Evolutionary conservation across 1,140 invertebrate genomes (phyloP), one percentile per base, ranked within the genome.

Genomic region (Hermatobates lingyangjiaoensis): DNA sequence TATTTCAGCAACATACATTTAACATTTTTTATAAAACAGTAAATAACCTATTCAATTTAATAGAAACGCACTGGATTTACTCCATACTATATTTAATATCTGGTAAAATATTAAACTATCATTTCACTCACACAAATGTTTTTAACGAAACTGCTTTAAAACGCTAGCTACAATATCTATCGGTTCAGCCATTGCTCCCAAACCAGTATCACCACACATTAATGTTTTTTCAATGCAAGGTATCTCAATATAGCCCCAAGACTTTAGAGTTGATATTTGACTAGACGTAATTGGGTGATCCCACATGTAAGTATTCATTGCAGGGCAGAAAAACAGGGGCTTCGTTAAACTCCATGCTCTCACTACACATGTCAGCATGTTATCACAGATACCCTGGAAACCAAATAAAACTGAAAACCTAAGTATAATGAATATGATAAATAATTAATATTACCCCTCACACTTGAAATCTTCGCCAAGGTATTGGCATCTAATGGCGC

Each of bases 241-340:
- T 48, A 98, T 76, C 62, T 95, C 80, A 54, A 69, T 73, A 64
- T 92, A 91, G 7, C 89, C 88, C 77, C 87, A 90, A 21, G 71
- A 71, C 48, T 75, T 79, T 2, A 99, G 68, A 53, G 71, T 74
- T 0, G 71, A 61, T 44, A 97, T 75, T 60, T 98, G 84, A 48
- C 71, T 70, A 2, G 69, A 63, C 2, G 95, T 99, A 12, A 96
- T 64, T 0, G 94, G 94, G 70, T 98, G 94, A 52, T 93, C 74
- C 81, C 88, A 98, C 90, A 94, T 94, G 57, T 77, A 76, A 0
- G 91, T 97, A 63, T 98, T 98, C 96, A 99, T 99, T 1, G 95
- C 93, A 0, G 95, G 94, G 61, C 92, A 95, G 68, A 97, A 95
- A 7, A 96, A 60, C 2, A 96, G 63, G 0, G 91, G 90, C 61